Percentiles rank a stretch among this genome's conserved stretches.
Conservation (phyloP, 2,888 invertebrate genomes). For the Nemurella pictetii region DNA sequence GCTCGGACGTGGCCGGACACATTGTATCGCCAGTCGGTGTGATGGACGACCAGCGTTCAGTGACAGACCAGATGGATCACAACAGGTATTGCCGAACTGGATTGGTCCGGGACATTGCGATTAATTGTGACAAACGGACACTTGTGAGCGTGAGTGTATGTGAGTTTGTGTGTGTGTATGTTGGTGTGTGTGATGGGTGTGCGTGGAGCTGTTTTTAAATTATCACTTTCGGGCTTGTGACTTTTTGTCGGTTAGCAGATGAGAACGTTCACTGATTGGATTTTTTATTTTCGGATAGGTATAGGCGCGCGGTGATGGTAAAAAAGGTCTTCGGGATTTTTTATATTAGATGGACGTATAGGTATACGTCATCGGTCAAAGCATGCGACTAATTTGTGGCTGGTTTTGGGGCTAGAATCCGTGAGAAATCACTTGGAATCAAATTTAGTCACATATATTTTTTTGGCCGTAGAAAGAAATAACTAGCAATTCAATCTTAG, state of each 20-base stretch:
- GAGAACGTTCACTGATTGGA: neutral
- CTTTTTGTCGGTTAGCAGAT: neutral
- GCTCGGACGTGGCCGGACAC: constrained; percentile 4
- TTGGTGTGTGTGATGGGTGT: neutral
- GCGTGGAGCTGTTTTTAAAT: neutral
- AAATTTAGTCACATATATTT: neutral
- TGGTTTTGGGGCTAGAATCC: neutral
- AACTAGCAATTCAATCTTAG: too few relatives aligned
- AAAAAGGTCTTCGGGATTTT: neutral
- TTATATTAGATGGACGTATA: neutral
- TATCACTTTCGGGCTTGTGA: neutral
- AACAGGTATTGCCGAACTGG: constrained; percentile 20
- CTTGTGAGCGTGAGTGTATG: neutral
- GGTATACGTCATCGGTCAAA: neutral
- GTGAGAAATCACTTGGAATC: neutral
- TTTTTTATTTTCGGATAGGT: neutral
- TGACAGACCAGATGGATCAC: constrained; percentile 18
- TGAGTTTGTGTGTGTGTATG: neutral
- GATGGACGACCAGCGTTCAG: constrained; percentile 4
- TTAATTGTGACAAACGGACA: constrained; percentile 10
- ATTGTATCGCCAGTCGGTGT: constrained; percentile 11
- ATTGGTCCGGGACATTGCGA: neutral
- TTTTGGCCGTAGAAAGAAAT: neutral
- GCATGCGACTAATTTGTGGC: neutral
- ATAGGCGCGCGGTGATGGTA: neutral